A percentile compares a stretch with the other conserved stretches of the same genome.
Conservation (phyloP, 2,888 invertebrate species). For the Drosophila birchii region DNA sequence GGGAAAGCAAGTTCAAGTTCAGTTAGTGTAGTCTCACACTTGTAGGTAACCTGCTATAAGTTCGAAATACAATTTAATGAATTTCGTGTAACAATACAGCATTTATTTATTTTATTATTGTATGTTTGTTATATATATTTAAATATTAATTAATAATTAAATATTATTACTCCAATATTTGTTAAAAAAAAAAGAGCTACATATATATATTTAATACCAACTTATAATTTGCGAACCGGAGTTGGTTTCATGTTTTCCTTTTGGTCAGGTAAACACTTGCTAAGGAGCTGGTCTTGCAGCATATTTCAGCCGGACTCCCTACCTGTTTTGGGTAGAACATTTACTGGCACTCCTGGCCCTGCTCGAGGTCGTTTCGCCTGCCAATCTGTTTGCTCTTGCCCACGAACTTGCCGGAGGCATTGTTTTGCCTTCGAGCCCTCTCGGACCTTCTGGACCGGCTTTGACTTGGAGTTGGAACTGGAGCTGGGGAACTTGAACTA, state of each 20-base stretch:
- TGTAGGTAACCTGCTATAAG: slow-evolving; percentile 20
- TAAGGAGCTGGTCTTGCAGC: slow-evolving; percentile 1
- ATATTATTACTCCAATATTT: background rate
- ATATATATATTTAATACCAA: background rate
- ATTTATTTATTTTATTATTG: too few relatives aligned
- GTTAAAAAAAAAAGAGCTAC: background rate
- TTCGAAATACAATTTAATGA: background rate
- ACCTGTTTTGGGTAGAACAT: slow-evolving; percentile 45
- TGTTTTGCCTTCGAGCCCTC: slow-evolving; percentile 36
- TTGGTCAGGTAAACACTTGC: slow-evolving; percentile 59
- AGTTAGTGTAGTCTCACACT: slow-evolving; percentile 34
- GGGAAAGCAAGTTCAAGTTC: slow-evolving; percentile 25
- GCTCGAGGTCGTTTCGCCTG: slow-evolving; percentile 70
- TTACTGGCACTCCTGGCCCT: slow-evolving; percentile 24
- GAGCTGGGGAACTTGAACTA: slow-evolving; percentile 22
- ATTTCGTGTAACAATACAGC: background rate
- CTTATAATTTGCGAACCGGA: slow-evolving; percentile 43
- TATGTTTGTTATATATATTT: too few relatives aligned
- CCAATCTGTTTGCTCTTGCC: slow-evolving; percentile 73
- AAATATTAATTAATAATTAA: too few relatives aligned
- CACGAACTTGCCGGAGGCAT: slow-evolving; percentile 53
- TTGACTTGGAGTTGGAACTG: slow-evolving; percentile 32
- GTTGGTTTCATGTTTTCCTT: slow-evolving; percentile 36
- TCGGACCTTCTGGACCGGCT: slow-evolving; percentile 54
- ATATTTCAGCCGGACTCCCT: slow-evolving; percentile 51